A percentile compares a stretch with the other conserved stretches of the same genome.
phyloP scores from a whole-genome alignment of 92 coral and sea anemone genomes.

The Nematostella vectensis region DNA sequence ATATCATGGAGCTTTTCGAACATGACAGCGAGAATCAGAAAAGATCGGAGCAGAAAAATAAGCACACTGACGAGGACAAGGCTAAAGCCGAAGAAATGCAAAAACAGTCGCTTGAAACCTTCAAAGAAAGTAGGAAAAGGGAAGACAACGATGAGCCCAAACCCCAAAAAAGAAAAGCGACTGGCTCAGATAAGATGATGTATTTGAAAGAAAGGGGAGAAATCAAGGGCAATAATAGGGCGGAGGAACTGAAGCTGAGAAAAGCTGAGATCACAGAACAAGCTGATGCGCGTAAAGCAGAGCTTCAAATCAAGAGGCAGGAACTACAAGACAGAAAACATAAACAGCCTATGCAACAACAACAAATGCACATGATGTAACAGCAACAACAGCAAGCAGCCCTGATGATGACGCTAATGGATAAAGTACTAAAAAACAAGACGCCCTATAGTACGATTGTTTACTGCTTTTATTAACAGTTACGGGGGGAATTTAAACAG shows the following conservation, averaged over 20 bases:
- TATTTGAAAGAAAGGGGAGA: neutral
- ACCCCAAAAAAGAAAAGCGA: neutral
- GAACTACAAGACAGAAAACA: neutral
- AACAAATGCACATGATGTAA: neutral
- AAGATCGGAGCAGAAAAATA: no score
- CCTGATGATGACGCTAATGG: neutral
- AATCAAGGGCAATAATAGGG: neutral
- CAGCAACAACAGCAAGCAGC: slow-evolving; percentile 2
- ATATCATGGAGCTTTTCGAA: neutral
- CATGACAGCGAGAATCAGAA: neutral
- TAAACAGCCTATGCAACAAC: neutral
- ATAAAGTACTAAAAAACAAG: no score
- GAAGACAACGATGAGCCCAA: neutral
- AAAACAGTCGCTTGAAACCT: neutral
- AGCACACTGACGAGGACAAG: neutral
- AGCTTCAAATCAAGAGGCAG: neutral
- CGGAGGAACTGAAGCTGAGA: neutral
- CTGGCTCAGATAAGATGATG: neutral
- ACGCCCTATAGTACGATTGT: no score
- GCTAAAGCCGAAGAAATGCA: neutral
- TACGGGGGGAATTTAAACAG: no score
- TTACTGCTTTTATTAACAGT: no score
- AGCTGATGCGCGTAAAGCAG: neutral
- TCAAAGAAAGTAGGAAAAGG: neutral
- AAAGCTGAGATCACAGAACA: neutral